Conservation (phyloP, 2,113 vertebrate species). For the Gulo gulo region DNA sequence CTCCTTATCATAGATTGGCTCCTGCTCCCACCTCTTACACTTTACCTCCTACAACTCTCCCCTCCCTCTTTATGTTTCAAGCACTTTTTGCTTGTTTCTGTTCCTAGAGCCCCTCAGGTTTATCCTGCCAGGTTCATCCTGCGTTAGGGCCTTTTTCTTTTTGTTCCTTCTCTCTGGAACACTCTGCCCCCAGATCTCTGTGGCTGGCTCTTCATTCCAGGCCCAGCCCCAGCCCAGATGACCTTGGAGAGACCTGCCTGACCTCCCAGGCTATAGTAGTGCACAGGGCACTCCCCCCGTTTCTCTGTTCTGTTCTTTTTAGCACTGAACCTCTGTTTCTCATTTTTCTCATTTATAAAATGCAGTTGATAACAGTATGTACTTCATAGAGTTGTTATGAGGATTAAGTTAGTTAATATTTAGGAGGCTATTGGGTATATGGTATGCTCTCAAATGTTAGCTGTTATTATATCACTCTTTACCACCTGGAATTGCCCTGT, state of each 20-base stretch:
- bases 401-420: neutral
- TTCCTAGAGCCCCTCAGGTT: neutral
- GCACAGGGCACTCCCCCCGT: neutral
- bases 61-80: neutral
- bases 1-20: neutral
- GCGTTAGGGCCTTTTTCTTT: neutral
- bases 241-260: neutral
- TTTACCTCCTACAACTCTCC: neutral
- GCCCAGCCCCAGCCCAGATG: neutral
- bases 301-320: neutral
- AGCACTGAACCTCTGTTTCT: neutral
- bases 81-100: neutral
- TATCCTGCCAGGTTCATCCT: neutral
- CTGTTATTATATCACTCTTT: neutral
- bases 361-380: neutral
- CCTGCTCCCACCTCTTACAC: neutral
- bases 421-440: neutral
- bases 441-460: neutral
- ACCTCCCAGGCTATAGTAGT: neutral
- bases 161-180: neutral
- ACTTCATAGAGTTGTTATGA: neutral
- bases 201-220: neutral
- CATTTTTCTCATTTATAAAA: neutral
- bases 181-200: neutral
- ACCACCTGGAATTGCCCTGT: neutral